A percentile compares a stretch with the other conserved stretches of the same genome.
These are phyloP conservation scores for Colletes gigas DNA, from an alignment of 1,140 invertebrate genomes.

Conservation along the genomic window DNA sequence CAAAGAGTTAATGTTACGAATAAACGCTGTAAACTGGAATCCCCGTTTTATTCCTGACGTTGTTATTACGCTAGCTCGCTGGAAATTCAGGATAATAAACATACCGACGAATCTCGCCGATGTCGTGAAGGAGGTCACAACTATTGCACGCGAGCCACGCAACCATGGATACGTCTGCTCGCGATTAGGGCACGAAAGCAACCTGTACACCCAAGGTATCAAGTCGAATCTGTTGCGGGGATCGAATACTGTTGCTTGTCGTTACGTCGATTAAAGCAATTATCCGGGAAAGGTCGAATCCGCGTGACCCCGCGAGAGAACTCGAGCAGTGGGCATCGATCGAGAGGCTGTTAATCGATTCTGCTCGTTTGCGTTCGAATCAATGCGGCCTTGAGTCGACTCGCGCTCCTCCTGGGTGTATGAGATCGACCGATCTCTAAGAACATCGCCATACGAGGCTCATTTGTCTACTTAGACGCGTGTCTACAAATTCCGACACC, in stretches of 20 bases:
- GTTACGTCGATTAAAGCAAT: slow-evolving; percentile 38
- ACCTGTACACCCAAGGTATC: not conserved
- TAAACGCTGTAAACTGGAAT: not conserved
- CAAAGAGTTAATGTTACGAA: too few species aligned
- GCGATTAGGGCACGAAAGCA: slow-evolving; percentile 11
- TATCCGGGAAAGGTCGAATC: slow-evolving; percentile 38
- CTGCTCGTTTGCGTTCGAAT: not conserved
- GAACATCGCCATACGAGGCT: not conserved
- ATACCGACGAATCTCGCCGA: slow-evolving; percentile 40
- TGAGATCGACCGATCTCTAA: slow-evolving; percentile 37
- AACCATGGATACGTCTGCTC: not conserved
- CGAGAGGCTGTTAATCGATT: slow-evolving; percentile 36
- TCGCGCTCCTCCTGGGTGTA: slow-evolving; percentile 16
- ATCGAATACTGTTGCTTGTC: slow-evolving; percentile 29
- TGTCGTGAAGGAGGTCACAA: slow-evolving; percentile 52
- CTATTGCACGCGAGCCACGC: slow-evolving; percentile 35
- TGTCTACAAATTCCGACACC: too few species aligned
- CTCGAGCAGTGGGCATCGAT: slow-evolving; percentile 14
- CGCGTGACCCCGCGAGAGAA: slow-evolving; percentile 5
- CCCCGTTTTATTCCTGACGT: not conserved
- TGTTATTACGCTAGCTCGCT: not conserved
- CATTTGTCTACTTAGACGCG: not conserved
- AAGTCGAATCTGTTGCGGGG: not conserved
- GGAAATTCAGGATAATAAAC: slow-evolving; percentile 43
- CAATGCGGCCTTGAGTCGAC: slow-evolving; percentile 31